Percentiles rank a stretch among this genome's conserved stretches.
phyloP scores from a whole-genome alignment of 2,797 vertebrate genomes.

The Trachurus trachurus region DNA sequence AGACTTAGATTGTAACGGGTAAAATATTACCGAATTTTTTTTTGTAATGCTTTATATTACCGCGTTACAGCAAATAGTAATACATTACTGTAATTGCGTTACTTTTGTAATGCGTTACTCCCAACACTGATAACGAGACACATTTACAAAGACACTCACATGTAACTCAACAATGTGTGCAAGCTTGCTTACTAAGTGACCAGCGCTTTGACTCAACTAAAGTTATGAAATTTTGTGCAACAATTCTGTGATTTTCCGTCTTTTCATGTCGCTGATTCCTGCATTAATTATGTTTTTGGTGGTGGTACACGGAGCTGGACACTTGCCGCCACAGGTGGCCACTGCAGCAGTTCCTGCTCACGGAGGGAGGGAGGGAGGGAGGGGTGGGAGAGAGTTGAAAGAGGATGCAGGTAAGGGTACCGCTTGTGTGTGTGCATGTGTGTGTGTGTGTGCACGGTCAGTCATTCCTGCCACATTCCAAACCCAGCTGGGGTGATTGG shows the following conservation, averaged over 20 bases:
- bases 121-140: no score
- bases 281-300: conserved; percentile 9
- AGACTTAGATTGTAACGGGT: no score
- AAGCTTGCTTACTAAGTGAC: no score
- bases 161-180: no score
- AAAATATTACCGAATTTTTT: no score
- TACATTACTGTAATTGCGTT: no score
- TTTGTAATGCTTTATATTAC: no score
- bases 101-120: no score
- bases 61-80: no score
- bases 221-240: conserved; percentile 1
- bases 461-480: conserved; percentile 82
- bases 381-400: conserved; percentile 36
- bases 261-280: neutral
- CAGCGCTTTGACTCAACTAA: neutral
- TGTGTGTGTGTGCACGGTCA: conserved; percentile 64
- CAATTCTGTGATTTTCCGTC: neutral
- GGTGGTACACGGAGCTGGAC: conserved; percentile 30
- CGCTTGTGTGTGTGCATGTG: conserved; percentile 43
- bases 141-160: no score
- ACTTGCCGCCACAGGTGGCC: conserved; percentile 55
- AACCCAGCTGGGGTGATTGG: conserved; percentile 84
- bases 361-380: neutral
- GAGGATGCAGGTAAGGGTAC: conserved; percentile 67
- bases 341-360: conserved; percentile 53